Percentiles rank a stretch among this genome's conserved stretches.
Evolutionary conservation across 1,140 invertebrate genomes (phyloP).

Genomic region (Drosophila ironensis): DNA sequence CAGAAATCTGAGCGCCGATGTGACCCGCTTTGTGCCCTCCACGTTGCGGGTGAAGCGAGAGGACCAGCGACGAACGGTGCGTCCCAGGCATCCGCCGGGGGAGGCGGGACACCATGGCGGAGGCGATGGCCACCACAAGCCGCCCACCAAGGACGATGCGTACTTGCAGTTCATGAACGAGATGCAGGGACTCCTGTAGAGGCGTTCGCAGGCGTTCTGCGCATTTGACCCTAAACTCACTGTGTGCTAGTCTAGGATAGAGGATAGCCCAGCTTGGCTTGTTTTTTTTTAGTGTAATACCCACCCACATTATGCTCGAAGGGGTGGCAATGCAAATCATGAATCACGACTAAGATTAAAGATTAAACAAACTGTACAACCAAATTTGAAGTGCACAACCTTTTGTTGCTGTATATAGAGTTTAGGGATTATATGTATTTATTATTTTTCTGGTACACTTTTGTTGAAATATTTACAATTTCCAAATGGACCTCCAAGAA

Average conservation of each 20-base stretch:
- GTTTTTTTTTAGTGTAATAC: too few relatives aligned
- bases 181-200: slow-evolving; percentile 96
- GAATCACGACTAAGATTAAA: too few relatives aligned
- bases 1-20: slow-evolving; percentile 95
- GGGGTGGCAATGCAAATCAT: too few relatives aligned
- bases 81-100: slow-evolving; percentile 69
- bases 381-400: too few relatives aligned
- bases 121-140: slow-evolving; percentile 82
- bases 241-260: slow-evolving; percentile 13
- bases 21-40: slow-evolving; percentile 96
- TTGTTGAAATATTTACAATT: too few relatives aligned
- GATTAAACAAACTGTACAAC: too few relatives aligned
- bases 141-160: slow-evolving; percentile 96
- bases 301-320: too few relatives aligned
- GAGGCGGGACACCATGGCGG: slow-evolving; percentile 44
- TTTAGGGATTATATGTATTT: too few relatives aligned
- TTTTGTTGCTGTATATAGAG: too few relatives aligned
- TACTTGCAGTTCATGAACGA: slow-evolving; percentile 99
- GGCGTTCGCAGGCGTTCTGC: slow-evolving; percentile 1
- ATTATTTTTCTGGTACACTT: too few relatives aligned
- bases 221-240: not conserved
- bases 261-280: too few relatives aligned
- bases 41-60: slow-evolving; percentile 92
- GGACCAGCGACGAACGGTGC: slow-evolving; percentile 85
- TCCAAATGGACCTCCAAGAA: too few relatives aligned